A percentile compares a stretch with the other conserved stretches of the same genome.
Conservation (phyloP, 2,113 vertebrate genomes). For the Mustela nigripes region DNA sequence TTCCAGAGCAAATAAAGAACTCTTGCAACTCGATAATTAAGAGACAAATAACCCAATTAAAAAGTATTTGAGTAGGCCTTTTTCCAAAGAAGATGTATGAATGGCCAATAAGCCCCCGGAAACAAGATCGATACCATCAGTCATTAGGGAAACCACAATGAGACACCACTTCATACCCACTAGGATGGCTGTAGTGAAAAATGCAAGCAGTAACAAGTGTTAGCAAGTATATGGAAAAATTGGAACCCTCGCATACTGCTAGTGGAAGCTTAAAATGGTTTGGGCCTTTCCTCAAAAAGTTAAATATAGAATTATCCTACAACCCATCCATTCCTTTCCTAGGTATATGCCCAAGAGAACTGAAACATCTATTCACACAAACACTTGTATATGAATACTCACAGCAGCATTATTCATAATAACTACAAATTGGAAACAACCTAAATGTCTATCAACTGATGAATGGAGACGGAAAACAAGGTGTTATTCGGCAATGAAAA, state of each 20-base stretch:
- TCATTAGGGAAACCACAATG: neutral
- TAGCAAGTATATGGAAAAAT: neutral
- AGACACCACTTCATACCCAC: neutral
- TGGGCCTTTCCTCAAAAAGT: neutral
- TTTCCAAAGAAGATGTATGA: neutral
- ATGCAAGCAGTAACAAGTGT: neutral
- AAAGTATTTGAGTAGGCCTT: neutral
- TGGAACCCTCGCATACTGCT: neutral
- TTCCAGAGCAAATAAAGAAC: neutral
- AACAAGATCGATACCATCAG: neutral
- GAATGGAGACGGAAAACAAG: neutral
- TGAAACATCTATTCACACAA: neutral
- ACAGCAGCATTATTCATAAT: neutral
- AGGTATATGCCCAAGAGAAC: neutral
- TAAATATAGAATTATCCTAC: neutral
- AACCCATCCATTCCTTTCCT: neutral
- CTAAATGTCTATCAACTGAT: neutral
- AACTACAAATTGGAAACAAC: neutral
- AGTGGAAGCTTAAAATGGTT: neutral
- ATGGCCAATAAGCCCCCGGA: neutral
- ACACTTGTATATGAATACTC: neutral
- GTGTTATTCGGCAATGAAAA: neutral
- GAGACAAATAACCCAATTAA: neutral
- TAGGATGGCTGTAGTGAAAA: neutral
- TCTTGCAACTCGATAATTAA: neutral